Percentiles rank a stretch among this genome's conserved stretches.
phyloP scores from a whole-genome alignment of 64 coral and sea anemone genomes.

The Pachyseris speciosa region DNA sequence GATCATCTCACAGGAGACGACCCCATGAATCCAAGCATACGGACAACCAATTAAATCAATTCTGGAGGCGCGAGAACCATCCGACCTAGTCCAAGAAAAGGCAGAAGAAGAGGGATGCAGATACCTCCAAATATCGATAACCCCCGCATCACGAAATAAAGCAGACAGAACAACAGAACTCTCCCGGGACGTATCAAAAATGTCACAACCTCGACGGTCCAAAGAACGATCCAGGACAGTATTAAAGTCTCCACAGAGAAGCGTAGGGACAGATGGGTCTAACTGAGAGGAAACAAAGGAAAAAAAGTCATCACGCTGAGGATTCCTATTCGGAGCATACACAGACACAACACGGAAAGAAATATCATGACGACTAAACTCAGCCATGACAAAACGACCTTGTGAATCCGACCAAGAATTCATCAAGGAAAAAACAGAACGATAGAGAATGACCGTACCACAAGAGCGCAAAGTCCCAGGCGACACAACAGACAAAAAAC shows the following conservation, averaged over 20 bases:
- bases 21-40: background rate
- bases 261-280: background rate
- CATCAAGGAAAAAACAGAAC: background rate
- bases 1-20: background rate
- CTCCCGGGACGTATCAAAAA: background rate
- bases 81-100: background rate
- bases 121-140: background rate
- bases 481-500: background rate
- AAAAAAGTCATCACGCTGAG: background rate
- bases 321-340: conserved; percentile 17
- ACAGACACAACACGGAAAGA: background rate
- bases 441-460: background rate
- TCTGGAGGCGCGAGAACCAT: background rate
- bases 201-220: background rate
- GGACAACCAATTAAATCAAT: background rate
- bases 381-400: background rate
- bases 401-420: background rate
- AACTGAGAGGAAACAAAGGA: background rate
- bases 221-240: background rate
- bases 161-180: background rate
- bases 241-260: background rate
- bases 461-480: background rate
- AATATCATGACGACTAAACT: background rate
- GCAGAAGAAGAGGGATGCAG: background rate
- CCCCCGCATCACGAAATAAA: background rate